A percentile compares a stretch with the other conserved stretches of the same genome.
phyloP scores from a whole-genome alignment of 30 jellyfish, hydroid and myxozoan genomes.

The Nemopilema nomurai region DNA sequence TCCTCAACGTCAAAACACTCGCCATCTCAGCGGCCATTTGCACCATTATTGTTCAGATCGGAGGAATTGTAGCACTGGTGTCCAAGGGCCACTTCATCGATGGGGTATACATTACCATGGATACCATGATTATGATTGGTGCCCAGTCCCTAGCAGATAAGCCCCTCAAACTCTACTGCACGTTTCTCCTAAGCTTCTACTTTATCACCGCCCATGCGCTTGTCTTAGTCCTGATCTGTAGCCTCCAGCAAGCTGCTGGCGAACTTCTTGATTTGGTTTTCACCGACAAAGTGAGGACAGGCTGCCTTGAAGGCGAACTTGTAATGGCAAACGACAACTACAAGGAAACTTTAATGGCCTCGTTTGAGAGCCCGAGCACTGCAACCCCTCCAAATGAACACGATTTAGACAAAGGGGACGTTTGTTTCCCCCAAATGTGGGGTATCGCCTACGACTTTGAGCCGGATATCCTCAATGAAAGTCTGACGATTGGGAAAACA shows the following conservation, averaged over 20 bases:
- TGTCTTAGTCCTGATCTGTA: constrained; percentile 20
- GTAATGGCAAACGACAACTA: constrained; percentile 9
- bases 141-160: constrained; percentile 33
- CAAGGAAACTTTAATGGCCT: constrained; percentile 61
- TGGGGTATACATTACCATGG: constrained; percentile 52
- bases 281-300: neutral
- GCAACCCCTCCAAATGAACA: constrained; percentile 23
- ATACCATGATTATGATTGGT: constrained; percentile 54
- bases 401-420: constrained; percentile 14
- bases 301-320: constrained; percentile 9
- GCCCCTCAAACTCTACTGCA: constrained; percentile 13
- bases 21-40: constrained; percentile 26
- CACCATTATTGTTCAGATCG: constrained; percentile 22
- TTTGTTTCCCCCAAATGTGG: constrained; percentile 49
- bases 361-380: constrained; percentile 51
- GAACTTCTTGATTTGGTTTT: constrained; percentile 20
- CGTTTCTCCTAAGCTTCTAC: constrained; percentile 43
- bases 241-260: constrained; percentile 36
- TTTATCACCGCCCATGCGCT: constrained; percentile 35
- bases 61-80: constrained; percentile 21
- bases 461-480: constrained; percentile 23
- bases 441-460: constrained; percentile 31
- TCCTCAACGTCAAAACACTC: constrained; percentile 34
- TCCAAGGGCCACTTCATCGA: constrained; percentile 13
- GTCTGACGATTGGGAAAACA: constrained; percentile 7